These are phyloP conservation scores for Drosophila lowei DNA, from an alignment of 1,140 invertebrate genomes.

Conservation along the genomic window DNA sequence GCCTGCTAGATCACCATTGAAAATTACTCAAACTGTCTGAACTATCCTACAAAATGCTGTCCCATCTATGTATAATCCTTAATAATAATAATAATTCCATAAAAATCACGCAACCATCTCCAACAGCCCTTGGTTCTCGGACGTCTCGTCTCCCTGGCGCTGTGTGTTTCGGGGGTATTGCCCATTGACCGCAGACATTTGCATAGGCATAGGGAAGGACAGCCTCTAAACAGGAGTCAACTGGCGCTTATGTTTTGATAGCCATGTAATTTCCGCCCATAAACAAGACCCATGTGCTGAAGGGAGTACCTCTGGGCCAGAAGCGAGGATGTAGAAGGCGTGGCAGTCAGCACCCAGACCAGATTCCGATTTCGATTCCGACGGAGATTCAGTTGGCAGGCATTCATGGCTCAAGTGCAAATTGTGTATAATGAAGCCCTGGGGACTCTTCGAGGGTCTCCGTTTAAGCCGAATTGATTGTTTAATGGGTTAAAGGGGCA, in stretches of 20 bases:
- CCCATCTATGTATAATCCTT: no score
- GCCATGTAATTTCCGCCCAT: conserved; percentile 77
- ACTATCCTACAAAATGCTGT: no score
- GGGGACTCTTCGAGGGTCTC: not conserved
- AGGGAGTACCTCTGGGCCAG: not conserved
- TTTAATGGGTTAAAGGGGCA: conserved; percentile 6
- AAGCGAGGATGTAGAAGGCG: not conserved
- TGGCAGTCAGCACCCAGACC: not conserved
- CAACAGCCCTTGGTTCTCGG: not conserved
- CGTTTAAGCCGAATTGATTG: conserved; percentile 17
- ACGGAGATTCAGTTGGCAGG: not conserved
- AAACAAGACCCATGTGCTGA: conserved; percentile 47
- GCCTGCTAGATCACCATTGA: no score
- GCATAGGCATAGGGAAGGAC: conserved; percentile 47
- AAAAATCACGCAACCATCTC: conserved; percentile 1
- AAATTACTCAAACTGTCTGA: no score
- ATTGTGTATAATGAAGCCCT: conserved; percentile 25
- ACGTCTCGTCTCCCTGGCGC: not conserved
- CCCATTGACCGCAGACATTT: conserved; percentile 68
- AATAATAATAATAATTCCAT: no score
- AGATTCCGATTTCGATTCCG: no score
- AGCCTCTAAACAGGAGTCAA: conserved; percentile 62
- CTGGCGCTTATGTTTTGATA: conserved; percentile 76
- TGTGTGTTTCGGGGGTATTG: conserved; percentile 9
- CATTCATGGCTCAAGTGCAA: conserved; percentile 21